Evolutionary conservation across 2,888 invertebrate species (phyloP).

Genomic region (Himalopsyche japonica): DNA sequence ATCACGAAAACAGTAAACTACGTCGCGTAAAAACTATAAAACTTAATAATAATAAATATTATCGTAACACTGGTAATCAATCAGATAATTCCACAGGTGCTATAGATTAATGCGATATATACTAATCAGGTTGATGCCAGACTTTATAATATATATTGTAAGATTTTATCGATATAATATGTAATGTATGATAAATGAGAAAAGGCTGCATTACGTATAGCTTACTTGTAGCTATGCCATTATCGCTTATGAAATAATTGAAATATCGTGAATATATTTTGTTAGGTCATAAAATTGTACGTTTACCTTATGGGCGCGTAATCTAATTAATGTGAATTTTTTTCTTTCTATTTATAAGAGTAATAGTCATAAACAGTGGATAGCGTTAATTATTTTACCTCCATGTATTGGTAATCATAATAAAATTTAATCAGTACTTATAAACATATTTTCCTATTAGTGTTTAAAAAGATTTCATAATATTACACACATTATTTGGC

Average conservation of each 20-base stretch:
- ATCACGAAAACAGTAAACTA: neutral
- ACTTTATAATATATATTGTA: neutral
- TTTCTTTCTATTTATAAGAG: conserved; percentile 7
- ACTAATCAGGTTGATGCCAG: neutral
- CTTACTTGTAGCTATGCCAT: neutral
- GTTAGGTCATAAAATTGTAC: neutral
- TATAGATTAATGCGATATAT: neutral
- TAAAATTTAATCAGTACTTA: neutral
- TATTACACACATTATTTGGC: too few relatives aligned
- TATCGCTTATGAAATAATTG: conserved; percentile 1
- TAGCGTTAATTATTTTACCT: neutral
- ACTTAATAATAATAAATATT: neutral
- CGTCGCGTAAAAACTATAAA: neutral
- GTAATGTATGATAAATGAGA: neutral
- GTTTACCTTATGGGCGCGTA: conserved; percentile 9
- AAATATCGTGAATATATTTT: neutral
- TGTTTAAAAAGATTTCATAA: too few relatives aligned
- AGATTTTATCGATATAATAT: neutral
- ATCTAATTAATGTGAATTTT: conserved; percentile 26
- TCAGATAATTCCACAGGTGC: neutral
- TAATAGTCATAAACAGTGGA: neutral
- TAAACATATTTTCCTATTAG: neutral
- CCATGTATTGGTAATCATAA: neutral
- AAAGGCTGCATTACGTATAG: neutral
- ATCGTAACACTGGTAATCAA: neutral